Conservation (phyloP, 2,113 vertebrate genomes). For the Asarcornis scutulata region DNA sequence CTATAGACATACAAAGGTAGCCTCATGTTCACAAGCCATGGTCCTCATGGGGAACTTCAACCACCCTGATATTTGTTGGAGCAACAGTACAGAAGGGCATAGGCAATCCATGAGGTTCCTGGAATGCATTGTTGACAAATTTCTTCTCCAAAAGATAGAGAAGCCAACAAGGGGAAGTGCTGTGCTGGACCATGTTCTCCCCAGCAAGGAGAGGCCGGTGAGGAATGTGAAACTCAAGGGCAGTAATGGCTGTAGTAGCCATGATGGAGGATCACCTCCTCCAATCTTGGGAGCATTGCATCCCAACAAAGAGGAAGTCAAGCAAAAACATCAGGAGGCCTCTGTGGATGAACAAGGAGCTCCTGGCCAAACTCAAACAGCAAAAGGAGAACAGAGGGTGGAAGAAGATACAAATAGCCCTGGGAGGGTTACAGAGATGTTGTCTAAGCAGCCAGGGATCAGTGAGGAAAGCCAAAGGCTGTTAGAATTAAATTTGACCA, state of each 20-base stretch:
- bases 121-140: no score
- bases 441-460: background rate
- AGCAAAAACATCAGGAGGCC: background rate
- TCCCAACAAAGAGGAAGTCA: background rate
- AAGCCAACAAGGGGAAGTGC: no score
- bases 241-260: no score
- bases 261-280: background rate
- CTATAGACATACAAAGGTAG: no score
- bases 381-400: background rate
- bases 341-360: background rate
- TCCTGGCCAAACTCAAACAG: background rate
- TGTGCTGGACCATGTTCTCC: no score
- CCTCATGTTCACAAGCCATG: no score
- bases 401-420: background rate
- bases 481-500: background rate
- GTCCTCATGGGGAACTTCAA: no score
- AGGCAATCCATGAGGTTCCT: no score
- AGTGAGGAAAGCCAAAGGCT: background rate
- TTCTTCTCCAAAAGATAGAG: no score
- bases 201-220: no score
- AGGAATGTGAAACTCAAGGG: no score
- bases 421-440: background rate
- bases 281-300: background rate
- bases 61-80: background rate
- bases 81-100: background rate